Percentiles rank a stretch among this genome's conserved stretches.
phyloP scores from a whole-genome alignment of 1,140 invertebrate genomes.

The Acromyrmex heyeri region DNA sequence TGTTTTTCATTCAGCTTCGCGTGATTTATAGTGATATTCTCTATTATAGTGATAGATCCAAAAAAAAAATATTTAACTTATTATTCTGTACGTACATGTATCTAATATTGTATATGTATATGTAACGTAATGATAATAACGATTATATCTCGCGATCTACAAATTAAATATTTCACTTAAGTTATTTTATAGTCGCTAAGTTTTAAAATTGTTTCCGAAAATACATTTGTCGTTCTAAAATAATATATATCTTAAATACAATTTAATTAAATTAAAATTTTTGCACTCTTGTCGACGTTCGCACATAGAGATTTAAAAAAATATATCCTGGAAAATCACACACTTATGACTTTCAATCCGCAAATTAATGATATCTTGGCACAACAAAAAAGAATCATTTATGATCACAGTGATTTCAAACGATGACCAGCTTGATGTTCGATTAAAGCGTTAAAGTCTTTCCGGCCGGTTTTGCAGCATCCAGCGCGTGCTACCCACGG shows the following conservation, averaged over 20 bases:
- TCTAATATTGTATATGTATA: too few species aligned
- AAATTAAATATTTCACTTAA: neutral
- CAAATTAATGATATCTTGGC: neutral
- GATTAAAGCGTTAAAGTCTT: conserved; percentile 52
- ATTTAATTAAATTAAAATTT: neutral
- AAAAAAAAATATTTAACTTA: neutral
- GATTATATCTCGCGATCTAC: neutral
- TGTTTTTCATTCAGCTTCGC: neutral
- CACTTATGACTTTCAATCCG: neutral
- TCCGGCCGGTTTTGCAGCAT: conserved; percentile 54
- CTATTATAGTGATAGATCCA: too few species aligned
- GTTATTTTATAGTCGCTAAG: neutral
- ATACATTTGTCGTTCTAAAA: neutral
- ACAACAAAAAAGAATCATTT: neutral
- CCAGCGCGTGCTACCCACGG: conserved; percentile 38
- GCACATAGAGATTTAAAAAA: neutral
- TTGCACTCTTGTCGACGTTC: neutral
- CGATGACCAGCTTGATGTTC: conserved; percentile 1
- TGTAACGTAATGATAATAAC: neutral
- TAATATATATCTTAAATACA: neutral
- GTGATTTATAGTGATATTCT: neutral
- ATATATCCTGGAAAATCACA: neutral
- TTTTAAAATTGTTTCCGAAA: neutral
- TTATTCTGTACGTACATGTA: neutral
- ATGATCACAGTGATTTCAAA: neutral